Conservation (phyloP, 2,113 vertebrate species). For the Athene cunicularia region DNA sequence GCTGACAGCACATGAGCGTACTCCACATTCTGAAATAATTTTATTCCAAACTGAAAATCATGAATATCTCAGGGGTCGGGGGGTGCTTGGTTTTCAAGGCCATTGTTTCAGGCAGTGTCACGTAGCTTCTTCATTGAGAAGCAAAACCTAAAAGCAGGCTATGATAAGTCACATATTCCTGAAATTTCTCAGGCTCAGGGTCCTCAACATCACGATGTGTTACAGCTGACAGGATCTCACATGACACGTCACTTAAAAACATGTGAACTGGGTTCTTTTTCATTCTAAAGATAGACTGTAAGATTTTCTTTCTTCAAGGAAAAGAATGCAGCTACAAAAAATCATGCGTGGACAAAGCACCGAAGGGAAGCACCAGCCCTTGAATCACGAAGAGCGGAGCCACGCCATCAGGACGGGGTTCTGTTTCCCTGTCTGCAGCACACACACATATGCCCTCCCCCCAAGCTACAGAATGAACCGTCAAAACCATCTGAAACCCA, state of each 20-base stretch:
- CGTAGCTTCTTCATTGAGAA: neutral
- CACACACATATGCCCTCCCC: neutral
- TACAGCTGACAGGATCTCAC: neutral
- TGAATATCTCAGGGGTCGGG: neutral
- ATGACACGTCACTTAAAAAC: neutral
- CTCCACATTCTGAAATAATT: neutral
- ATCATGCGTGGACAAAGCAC: neutral
- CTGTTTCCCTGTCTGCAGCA: neutral
- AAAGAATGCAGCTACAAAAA: neutral
- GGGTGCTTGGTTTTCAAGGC: neutral
- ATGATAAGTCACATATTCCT: neutral
- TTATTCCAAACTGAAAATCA: neutral
- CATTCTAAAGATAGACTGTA: neutral
- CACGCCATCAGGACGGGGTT: neutral
- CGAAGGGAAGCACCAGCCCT: neutral
- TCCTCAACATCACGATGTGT: neutral
- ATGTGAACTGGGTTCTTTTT: neutral
- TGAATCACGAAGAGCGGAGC: neutral
- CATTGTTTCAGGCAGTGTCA: neutral
- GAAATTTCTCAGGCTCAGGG: neutral
- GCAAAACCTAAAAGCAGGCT: neutral
- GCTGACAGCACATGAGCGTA: neutral
- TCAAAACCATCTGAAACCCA: neutral
- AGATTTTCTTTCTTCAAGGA: neutral
- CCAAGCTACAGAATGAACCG: neutral